phyloP scores from a whole-genome alignment of 2,113 vertebrate genomes.

The Percopsis transmontana region DNA sequence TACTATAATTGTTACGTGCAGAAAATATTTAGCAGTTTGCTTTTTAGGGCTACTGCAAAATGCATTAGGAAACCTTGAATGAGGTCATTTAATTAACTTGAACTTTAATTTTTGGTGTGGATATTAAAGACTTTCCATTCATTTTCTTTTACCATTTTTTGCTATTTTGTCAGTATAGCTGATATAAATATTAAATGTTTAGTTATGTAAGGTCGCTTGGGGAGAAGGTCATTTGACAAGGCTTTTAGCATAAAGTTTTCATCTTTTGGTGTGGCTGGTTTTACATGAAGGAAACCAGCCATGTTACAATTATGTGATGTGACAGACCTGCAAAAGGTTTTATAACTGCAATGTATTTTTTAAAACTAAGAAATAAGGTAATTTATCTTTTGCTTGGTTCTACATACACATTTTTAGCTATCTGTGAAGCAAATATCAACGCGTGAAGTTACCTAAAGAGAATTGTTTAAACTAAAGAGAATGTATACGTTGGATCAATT shows the following conservation, averaged over 20 bases:
- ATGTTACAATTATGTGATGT: constrained; percentile 4
- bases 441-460: too few relatives aligned
- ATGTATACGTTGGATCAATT: too few relatives aligned
- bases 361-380: too few relatives aligned
- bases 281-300: constrained; percentile 25
- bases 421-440: too few relatives aligned
- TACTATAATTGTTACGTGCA: not conserved
- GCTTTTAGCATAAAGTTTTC: constrained; percentile 48
- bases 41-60: too few relatives aligned
- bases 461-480: too few relatives aligned
- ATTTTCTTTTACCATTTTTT: not conserved
- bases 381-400: too few relatives aligned
- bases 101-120: not conserved
- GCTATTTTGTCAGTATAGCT: constrained; percentile 23
- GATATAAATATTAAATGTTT: constrained; percentile 36
- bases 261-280: constrained; percentile 28
- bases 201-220: constrained; percentile 39
- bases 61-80: too few relatives aligned
- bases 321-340: not conserved
- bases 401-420: too few relatives aligned
- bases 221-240: constrained; percentile 45
- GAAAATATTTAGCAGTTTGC: not conserved
- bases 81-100: too few relatives aligned
- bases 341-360: too few relatives aligned
- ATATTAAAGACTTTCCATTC: not conserved